These are phyloP conservation scores for Pelecanus crispus DNA, from an alignment of 2,113 vertebrate species.

Conservation along the genomic window DNA sequence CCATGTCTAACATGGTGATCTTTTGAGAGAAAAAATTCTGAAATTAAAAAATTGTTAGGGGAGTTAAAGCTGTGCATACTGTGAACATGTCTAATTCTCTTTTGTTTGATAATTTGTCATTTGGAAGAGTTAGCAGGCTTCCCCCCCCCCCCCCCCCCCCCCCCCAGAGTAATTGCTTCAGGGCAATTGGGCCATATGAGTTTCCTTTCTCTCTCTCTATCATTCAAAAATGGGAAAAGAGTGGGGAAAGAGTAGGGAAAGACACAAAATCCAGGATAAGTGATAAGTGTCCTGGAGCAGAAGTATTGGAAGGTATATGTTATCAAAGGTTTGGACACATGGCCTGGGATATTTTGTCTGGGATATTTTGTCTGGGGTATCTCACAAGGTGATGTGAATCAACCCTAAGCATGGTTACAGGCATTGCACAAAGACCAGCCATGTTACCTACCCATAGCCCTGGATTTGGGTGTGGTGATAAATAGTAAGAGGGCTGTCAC, in stretches of 20 bases:
- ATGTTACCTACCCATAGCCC: no score
- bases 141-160: no score
- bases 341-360: background rate
- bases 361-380: background rate
- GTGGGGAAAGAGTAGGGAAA: background rate
- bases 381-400: background rate
- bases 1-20: background rate
- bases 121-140: background rate
- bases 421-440: background rate
- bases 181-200: background rate
- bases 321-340: background rate
- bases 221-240: background rate
- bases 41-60: fast-evolving
- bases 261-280: background rate
- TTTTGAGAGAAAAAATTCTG: background rate
- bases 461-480: background rate
- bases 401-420: background rate
- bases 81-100: background rate
- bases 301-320: background rate
- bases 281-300: background rate
- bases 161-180: background rate
- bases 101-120: background rate
- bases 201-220: background rate
- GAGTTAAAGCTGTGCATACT: background rate
- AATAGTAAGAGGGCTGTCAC: background rate